Evolutionary conservation across 2,113 vertebrate species (phyloP), one percentile per base, ranked within the genome.

Genomic region (Syngnathus scovelli): DNA sequence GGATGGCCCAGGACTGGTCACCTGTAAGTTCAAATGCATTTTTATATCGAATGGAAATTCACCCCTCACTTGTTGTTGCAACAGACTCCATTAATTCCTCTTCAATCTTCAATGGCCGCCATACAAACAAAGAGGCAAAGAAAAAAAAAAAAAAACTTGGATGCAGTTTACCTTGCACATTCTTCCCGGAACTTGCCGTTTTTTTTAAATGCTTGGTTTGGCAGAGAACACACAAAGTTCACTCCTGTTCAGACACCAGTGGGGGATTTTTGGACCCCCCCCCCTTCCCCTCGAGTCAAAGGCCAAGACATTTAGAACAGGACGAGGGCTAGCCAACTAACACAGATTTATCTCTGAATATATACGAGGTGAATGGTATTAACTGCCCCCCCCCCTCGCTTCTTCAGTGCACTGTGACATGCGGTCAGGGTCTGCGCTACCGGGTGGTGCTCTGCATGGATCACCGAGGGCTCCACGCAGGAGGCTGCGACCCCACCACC

Each of bases 1-100:
- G 96, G 96, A 90, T 95, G 85, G 94, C 95, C 60, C 96, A 99
- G 86, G 96, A 99, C 77, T 98, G 96, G 96, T 98, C 96, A 72
- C 94, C 94, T 69, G 96, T 99, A 92, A 92, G 79, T 79, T 86
- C 80, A 46, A 27, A 27, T 27, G 27, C 27, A 27, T 27, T 27
- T 27, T 27, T 27, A 27, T 27, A 27, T 1, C 2, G 2, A 1
- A 27, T 27, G 27, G 27, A 27, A 27, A 46, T 46, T 46, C 44
- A 16, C 15, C 13, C n/a, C n/a, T n/a, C n/a, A 49, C 48, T 11
- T 18, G 19, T 49, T 16, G 18, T 19, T 8, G 18, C 48, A 19
- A 19, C 48, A 19, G 18, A 18, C 23, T 36, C 12, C 55, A 16
- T 58, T 5, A 58, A 37, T 27, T 18, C 13, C 18, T 37, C 33